Evolutionary conservation across 2,888 invertebrate genomes (phyloP).

Genomic region (Heteropelma amictum): DNA sequence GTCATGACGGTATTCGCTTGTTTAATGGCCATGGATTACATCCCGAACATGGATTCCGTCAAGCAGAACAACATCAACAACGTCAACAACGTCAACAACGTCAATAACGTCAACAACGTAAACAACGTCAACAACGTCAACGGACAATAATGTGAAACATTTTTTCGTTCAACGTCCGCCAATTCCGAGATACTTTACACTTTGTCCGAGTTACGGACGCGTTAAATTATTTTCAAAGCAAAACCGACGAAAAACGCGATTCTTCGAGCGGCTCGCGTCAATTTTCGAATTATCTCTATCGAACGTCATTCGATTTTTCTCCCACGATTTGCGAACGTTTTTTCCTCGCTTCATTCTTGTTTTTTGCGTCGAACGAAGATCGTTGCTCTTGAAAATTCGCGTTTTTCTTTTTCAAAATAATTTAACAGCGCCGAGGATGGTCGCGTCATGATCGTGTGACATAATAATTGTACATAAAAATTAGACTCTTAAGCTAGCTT

Average conservation of each 20-base stretch:
- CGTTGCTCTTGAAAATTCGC: no score
- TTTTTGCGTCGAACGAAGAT: no score
- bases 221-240: not conserved
- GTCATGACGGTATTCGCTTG: constrained; percentile 99
- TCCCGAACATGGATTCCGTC: constrained; percentile 88
- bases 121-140: constrained; percentile 33
- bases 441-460: no score
- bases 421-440: no score
- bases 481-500: constrained; percentile 44
- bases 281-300: no score
- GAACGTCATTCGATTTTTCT: no score
- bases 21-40: constrained; percentile 98
- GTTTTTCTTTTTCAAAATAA: no score
- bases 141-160: constrained; percentile 66
- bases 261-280: not conserved
- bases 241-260: no score
- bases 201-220: no score
- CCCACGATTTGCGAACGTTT: no score
- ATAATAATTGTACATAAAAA: constrained; percentile 50
- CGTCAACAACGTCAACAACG: constrained; percentile 59
- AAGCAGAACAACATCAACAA: constrained; percentile 71
- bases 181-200: not conserved
- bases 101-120: constrained; percentile 48
- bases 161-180: not conserved
- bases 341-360: no score